Evolutionary conservation across 2,797 vertebrate genomes (phyloP), one percentile per base, ranked within the genome.

Genomic region (Tokudaia tokunoshimensis): DNA sequence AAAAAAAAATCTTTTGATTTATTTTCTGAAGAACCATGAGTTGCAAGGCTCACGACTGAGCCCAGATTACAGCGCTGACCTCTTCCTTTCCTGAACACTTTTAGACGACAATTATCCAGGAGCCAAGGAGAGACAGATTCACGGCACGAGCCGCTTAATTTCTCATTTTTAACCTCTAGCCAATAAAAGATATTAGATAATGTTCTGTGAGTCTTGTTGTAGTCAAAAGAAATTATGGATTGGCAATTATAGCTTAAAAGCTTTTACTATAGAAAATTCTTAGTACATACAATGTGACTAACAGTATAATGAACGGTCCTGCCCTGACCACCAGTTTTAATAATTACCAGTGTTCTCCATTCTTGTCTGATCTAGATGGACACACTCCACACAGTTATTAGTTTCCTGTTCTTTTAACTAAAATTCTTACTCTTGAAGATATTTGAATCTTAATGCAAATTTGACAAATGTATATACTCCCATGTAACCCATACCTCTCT

Each of bases 171-270:
- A 94, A 94, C 57, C 72, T 95, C 72, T 22, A 84, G 79, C 63
- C 93, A 94, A 78, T 96, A 94, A 92, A 95, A 96, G 88, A 91
- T 87, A 91, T 57, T 93, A 93, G 47, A 89, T 75, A 84, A 92
- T 86, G n/a, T 90, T 85, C 85, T 79, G 12, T 72, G 63, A 75
- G 34, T 70, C 63, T 96, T 96, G 50, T 63, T 70, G 9, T 94
- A 86, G 47, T 96, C n/a, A 63, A 96, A 94, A 89, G 61, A 47
- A 83, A 92, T 80, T 95, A 70, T 37, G 57, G 41, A 52, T 78
- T 13, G 24, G 13, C 17, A 70, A 47, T 93, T 78, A 75, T 29
- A 89, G 74, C 84, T 94, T 89, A 29, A 61, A 88, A 95, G 82
- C n/a, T 83, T 94, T 82, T 89, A 44, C 61, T 82, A 74, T 67